Conservation (phyloP, 2,113 vertebrate species). For the Upupa epops region DNA sequence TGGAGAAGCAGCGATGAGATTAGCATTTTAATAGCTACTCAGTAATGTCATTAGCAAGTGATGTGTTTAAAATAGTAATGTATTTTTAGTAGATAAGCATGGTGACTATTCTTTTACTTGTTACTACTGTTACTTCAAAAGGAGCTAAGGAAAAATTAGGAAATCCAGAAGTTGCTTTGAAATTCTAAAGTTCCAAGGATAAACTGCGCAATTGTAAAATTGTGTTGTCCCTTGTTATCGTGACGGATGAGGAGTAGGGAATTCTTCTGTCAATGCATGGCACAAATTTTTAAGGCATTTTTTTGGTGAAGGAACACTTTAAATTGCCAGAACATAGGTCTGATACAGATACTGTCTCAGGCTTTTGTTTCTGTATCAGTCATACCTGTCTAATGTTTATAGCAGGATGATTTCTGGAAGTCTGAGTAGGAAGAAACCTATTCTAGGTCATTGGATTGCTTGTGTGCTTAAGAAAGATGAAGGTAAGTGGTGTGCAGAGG, state of each 20-base stretch:
- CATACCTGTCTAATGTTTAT: accelerated
- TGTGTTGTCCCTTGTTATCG: not conserved
- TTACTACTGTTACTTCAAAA: not conserved
- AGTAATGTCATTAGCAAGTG: not conserved
- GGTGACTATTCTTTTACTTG: not conserved
- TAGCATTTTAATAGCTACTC: not conserved
- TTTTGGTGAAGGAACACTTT: not conserved
- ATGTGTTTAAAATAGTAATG: not conserved
- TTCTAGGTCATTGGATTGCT: accelerated
- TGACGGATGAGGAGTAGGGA: not conserved
- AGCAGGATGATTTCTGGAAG: not conserved
- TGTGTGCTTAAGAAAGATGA: not conserved
- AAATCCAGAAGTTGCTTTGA: not conserved
- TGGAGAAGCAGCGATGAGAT: not conserved
- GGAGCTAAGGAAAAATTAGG: not conserved
- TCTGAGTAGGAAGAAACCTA: not conserved
- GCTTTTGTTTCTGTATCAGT: not conserved
- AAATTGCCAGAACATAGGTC: not conserved
- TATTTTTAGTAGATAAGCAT: not conserved
- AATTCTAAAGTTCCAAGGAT: not conserved
- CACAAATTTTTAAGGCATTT: not conserved
- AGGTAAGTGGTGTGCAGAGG: not conserved
- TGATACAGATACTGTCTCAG: not conserved
- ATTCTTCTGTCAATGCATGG: not conserved
- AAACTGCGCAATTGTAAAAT: not conserved